Evolutionary conservation across 2,797 vertebrate species (phyloP).

Genomic region (Chrysolophus pictus): DNA sequence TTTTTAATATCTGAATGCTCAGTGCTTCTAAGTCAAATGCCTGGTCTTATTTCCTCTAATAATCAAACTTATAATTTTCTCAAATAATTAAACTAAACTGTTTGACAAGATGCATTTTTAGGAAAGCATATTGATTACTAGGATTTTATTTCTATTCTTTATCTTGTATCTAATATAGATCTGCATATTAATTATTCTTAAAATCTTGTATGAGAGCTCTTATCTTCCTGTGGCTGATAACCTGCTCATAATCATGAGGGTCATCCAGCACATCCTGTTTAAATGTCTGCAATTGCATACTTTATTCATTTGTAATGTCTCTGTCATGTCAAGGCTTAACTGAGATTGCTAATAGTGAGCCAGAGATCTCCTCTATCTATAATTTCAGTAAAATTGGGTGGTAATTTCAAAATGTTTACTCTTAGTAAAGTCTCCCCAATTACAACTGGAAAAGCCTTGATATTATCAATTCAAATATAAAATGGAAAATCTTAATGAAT

Average conservation of each 20-base stretch:
- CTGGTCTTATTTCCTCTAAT: not conserved
- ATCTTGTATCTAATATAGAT: not conserved
- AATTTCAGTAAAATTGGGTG: not conserved
- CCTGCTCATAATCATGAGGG: not conserved
- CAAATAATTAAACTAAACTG: not conserved
- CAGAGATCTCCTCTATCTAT: not conserved
- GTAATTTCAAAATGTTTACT: constrained; percentile 2
- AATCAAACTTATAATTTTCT: constrained; percentile 46
- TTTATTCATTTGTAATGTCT: constrained; percentile 2
- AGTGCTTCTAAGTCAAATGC: not conserved
- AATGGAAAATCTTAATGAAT: not conserved
- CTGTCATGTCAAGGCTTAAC: not conserved
- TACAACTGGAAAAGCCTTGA: not conserved
- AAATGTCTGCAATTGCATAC: not conserved
- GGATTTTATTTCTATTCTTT: constrained; percentile 23
- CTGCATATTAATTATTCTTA: not conserved
- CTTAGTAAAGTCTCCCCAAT: not conserved
- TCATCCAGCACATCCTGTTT: not conserved
- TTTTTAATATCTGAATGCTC: not conserved
- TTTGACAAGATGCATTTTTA: not conserved
- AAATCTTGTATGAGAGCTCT: not conserved
- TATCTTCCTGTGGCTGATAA: not conserved
- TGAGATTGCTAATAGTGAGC: not conserved
- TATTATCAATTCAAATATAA: not conserved
- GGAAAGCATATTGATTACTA: not conserved